Base-by-base conservation (phyloP, 2,797 vertebrate genomes). In the Spea hammondii region DNA sequence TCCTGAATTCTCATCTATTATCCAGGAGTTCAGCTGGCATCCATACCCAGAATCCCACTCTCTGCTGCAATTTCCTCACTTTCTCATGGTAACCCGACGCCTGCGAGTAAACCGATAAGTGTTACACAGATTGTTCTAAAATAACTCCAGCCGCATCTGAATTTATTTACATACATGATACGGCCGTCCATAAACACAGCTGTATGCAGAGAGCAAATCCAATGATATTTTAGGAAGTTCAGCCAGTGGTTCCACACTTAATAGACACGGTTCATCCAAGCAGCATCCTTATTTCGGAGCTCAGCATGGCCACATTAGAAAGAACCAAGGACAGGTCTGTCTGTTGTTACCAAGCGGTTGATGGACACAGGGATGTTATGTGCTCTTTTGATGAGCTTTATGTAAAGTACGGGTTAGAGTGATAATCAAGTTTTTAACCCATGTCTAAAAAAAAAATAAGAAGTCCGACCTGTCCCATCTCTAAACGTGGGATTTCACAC, bases 161-260 rank as follows among this genome's bases (percentile, higher is more conserved):
- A 93, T 93, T 90, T 93, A 92, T 93, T 92, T 93, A 92, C 91
- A 93, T 92, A 91, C 91, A 91, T 90, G 92, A 90, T 89, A 88
- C 53, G 87, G 87, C 86, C 89, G 91, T 91, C 90, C 86, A 92
- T 93, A 93, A 93, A 93, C 92, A 93, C 91, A 92, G 91, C 92
- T 93, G 92, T 88, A 90, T 0, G 77, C 86, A 89, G 87, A 88
- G 89, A 89, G 89, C 88, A 89, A 91, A 91, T 90, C 86, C 88
- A 86, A 85, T 12, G 84, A 84, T 89, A 91, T 92, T 91, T 92
- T 91, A 88, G 89, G 90, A 91, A 91, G 90, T 90, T 90, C 89
- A 88, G 86, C 89, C 89, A 88, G 85, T 87, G 88, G 87, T 88
- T 91, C 86, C 86, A 86, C 86, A 85, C 32, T 79, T 72, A 84